A percentile compares a stretch with the other conserved stretches of the same genome.
Conservation (phyloP, 2,797 vertebrate genomes). For the Tachyglossus aculeatus region DNA sequence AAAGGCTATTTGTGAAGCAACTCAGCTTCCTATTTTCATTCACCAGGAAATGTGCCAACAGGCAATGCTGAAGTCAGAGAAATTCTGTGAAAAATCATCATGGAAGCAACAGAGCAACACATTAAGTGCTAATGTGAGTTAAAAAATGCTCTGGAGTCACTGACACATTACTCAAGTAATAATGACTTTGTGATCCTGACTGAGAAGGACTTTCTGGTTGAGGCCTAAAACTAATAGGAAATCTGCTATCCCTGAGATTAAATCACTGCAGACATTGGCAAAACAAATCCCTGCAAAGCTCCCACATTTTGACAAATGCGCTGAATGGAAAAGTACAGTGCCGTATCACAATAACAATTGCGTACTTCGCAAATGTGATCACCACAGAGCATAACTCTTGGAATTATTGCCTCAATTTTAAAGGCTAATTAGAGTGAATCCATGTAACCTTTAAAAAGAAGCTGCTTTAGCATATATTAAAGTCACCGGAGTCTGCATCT, state of each 20-base stretch:
- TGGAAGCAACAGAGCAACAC: neutral
- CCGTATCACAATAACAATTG: too few relatives aligned
- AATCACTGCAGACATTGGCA: neutral
- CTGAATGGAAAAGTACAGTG: conserved; percentile 18
- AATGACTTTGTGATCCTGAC: conserved; percentile 45
- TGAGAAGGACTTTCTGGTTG: conserved; percentile 31
- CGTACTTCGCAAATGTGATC: too few relatives aligned
- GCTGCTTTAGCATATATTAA: too few relatives aligned
- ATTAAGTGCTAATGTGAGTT: neutral
- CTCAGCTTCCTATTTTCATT: conserved; percentile 44
- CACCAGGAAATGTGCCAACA: conserved; percentile 36
- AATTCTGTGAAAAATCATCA: fast-evolving
- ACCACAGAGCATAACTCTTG: too few relatives aligned
- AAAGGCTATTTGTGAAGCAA: conserved; percentile 41
- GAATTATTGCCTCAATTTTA: too few relatives aligned
- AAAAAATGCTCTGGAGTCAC: conserved; percentile 27
- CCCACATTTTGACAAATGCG: conserved; percentile 47
- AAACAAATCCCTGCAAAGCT: conserved; percentile 48
- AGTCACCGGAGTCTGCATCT: too few relatives aligned
- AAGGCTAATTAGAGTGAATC: too few relatives aligned
- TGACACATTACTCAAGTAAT: neutral
- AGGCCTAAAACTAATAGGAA: conserved; percentile 48
- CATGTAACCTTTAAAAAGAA: too few relatives aligned
- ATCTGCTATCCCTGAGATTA: conserved; percentile 3
- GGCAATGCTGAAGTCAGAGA: conserved; percentile 29